Conservation (phyloP, 2,113 vertebrate species). For the Pao palembangensis region DNA sequence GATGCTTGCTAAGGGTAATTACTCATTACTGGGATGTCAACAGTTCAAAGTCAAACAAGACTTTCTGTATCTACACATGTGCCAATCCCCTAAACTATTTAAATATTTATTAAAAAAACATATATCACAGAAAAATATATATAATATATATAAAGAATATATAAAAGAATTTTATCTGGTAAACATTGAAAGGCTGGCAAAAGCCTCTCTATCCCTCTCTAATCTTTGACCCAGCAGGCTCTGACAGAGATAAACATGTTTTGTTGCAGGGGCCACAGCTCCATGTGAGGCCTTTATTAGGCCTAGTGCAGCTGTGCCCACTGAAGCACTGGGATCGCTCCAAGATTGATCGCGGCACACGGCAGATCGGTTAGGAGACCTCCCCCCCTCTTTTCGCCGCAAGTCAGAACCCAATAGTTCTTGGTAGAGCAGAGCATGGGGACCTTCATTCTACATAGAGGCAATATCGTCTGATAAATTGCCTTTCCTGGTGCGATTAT, state of each 20-base stretch:
- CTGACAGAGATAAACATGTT: slow-evolving; percentile 60
- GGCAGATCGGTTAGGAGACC: slow-evolving; percentile 60
- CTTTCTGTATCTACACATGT: not conserved
- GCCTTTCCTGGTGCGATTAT: slow-evolving; percentile 65
- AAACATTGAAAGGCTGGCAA: slow-evolving; percentile 1
- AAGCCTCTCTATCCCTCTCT: slow-evolving; percentile 10
- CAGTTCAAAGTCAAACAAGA: slow-evolving; percentile 27
- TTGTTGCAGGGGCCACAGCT: slow-evolving; percentile 33
- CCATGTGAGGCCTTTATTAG: slow-evolving; percentile 60
- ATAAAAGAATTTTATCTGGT: not conserved
- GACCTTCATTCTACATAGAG: slow-evolving; percentile 60
- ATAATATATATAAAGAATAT: not conserved
- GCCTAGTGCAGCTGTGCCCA: slow-evolving; percentile 44
- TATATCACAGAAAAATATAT: not conserved
- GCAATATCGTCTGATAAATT: slow-evolving; percentile 74
- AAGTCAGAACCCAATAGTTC: slow-evolving; percentile 57
- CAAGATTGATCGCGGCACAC: slow-evolving; percentile 63
- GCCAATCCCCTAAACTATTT: slow-evolving; percentile 4
- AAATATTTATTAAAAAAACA: not conserved
- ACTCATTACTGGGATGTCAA: slow-evolving; percentile 32
- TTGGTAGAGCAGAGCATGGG: slow-evolving; percentile 54
- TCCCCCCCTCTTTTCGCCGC: slow-evolving; percentile 41
- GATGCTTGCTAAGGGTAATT: slow-evolving; percentile 16
- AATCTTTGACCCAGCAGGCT: slow-evolving; percentile 34
- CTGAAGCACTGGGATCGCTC: slow-evolving; percentile 51